These are phyloP conservation scores for Drosophila pegasa DNA, from an alignment of 2,888 invertebrate genomes.

Conservation along the genomic window DNA sequence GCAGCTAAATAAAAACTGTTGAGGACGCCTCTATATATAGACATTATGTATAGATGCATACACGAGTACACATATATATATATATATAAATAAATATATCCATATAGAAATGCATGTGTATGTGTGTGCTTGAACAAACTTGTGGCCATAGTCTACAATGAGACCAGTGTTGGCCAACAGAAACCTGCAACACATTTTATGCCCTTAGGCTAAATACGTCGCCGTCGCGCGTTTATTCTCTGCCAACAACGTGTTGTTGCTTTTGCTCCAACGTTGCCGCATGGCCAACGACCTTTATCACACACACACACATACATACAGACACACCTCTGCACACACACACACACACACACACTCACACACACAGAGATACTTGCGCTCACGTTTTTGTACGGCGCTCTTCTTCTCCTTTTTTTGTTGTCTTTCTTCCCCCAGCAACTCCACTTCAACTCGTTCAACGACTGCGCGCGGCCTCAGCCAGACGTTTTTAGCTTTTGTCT, in stretches of 20 bases:
- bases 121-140: conserved; percentile 33
- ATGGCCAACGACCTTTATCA: conserved; percentile 79
- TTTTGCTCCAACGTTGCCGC: conserved; percentile 71
- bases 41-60: conserved; percentile 1
- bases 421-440: conserved; percentile 37
- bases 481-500: conserved; percentile 75
- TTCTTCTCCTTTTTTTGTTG: conserved; percentile 56
- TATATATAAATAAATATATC: neutral
- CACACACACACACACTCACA: conserved; percentile 7
- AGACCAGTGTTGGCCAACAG: conserved; percentile 45
- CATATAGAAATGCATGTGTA: neutral
- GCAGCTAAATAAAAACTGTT: conserved; percentile 56
- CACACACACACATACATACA: conserved; percentile 36
- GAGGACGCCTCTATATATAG: conserved; percentile 35
- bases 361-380: conserved; percentile 30
- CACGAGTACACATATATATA: neutral
- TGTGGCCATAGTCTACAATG: conserved; percentile 45
- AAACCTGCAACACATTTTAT: conserved; percentile 79
- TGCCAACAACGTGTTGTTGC: conserved; percentile 58
- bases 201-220: conserved; percentile 79
- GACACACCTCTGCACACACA: conserved; percentile 5
- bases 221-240: conserved; percentile 48
- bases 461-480: conserved; percentile 50
- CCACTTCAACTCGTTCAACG: conserved; percentile 63
- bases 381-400: conserved; percentile 58